Evolutionary conservation across 2,113 vertebrate species (phyloP).

Genomic region (Petaurus breviceps): DNA sequence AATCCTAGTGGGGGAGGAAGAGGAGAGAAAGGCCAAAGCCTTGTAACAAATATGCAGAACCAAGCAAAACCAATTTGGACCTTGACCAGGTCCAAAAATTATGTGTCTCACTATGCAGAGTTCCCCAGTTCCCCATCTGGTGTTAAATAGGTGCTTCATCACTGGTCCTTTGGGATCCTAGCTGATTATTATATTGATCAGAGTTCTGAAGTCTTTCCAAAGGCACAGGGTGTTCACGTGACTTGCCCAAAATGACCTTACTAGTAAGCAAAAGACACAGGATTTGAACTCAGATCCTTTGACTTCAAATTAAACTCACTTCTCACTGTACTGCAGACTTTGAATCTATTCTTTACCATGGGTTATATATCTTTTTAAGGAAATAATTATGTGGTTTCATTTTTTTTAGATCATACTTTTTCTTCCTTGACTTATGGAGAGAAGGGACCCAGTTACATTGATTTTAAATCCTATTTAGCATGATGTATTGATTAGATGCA

Average conservation of each 20-base stretch:
- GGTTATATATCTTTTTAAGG: constrained; percentile 12
- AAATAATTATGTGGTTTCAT: constrained; percentile 68
- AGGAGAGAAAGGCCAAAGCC: neutral
- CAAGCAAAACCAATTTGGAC: neutral
- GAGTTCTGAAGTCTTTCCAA: neutral
- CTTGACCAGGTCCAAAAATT: neutral
- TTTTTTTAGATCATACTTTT: constrained; percentile 66
- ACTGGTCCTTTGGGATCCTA: neutral
- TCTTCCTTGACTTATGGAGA: constrained; percentile 66
- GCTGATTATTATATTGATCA: neutral
- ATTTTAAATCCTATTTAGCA: constrained; percentile 80
- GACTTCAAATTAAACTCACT: neutral
- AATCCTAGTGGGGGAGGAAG: neutral
- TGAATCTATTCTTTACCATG: neutral
- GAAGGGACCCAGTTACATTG: constrained; percentile 75
- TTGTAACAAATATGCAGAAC: neutral
- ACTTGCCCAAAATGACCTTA: neutral
- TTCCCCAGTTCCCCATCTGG: neutral
- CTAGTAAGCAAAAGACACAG: neutral
- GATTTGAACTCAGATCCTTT: neutral
- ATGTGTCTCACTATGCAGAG: neutral
- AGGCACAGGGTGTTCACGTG: neutral
- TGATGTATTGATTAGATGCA: constrained; percentile 76
- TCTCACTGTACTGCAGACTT: neutral
- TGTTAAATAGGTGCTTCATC: neutral